Conservation (phyloP, 2,113 vertebrate genomes). For the Perca schrenkii region DNA sequence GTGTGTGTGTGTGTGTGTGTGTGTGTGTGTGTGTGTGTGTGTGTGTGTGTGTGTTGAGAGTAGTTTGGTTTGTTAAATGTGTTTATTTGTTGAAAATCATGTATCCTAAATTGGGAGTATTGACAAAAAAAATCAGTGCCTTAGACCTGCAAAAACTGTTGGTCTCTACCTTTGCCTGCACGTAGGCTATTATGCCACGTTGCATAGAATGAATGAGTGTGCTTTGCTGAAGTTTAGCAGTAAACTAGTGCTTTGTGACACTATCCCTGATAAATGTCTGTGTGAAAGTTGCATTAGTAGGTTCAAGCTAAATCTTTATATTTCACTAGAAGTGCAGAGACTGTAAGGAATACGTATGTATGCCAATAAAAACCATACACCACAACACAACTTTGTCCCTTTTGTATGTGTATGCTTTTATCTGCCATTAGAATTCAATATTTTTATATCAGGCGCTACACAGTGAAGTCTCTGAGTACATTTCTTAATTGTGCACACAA, state of each 20-base stretch:
- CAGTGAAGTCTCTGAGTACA: background rate
- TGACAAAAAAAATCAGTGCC: conserved; percentile 81
- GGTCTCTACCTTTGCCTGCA: conserved; percentile 67
- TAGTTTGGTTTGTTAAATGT: conserved; percentile 60
- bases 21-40: conserved; percentile 36
- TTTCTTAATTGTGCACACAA: background rate
- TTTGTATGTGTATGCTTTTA: conserved; percentile 8
- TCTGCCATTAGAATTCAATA: conserved; percentile 1
- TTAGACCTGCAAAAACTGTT: conserved; percentile 78
- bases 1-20: conserved; percentile 30
- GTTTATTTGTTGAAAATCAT: conserved; percentile 66
- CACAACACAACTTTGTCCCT: conserved; percentile 35
- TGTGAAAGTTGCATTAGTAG: conserved; percentile 73
- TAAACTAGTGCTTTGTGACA: conserved; percentile 62
- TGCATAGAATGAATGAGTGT: conserved; percentile 46
- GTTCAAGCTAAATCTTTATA: conserved; percentile 68
- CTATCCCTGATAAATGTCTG: conserved; percentile 48
- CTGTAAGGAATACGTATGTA: conserved; percentile 75
- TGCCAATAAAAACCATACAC: conserved; percentile 82
- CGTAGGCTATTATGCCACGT: conserved; percentile 6
- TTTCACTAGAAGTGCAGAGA: conserved; percentile 72
- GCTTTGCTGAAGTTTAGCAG: conserved; percentile 59
- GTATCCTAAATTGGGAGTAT: conserved; percentile 64
- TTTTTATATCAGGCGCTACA: background rate
- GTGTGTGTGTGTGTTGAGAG: conserved; percentile 52